Evolutionary conservation across 2,113 vertebrate genomes (phyloP), one percentile per base, ranked within the genome.

Genomic region (Sylvietta virens): DNA sequence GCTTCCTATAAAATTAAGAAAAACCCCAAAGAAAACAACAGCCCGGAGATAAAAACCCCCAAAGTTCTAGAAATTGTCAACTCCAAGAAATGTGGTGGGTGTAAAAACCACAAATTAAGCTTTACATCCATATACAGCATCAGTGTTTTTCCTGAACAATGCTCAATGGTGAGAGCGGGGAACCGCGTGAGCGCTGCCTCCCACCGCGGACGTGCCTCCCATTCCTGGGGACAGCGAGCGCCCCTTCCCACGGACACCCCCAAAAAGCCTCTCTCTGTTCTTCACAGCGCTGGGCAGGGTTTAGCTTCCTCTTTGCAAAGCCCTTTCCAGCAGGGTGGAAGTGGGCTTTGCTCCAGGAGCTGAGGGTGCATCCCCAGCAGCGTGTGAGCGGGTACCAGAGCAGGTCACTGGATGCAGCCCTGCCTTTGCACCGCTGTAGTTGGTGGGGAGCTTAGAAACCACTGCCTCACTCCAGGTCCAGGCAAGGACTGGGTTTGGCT

Each of bases 191-290:
- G 90, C 2, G 2, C 80, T 94, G 72, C 96, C 95, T 97, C 97
- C 97, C 92, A 98, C 97, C 24, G 35, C 2, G 1, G 80, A 85
- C 96, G 88, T 98, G 86, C 81, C 74, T 97, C 82, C 78, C 94
- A 96, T 97, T 97, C 97, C 94, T 58, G 11, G 28, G 73, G 18
- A 66, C 0, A 45, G 54, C 27, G 28, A 28, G 23, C 9, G 9
- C 15, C 88, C 94, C 94, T 96, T 88, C 94, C 89, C 90, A 95
- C 50, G 5, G 81, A 88, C 78, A 92, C 56, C 72, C 61, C 53
- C 9, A 24, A 31, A 81, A 88, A 97, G 85, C 78, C 58, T 58
- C 60, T 40, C 13, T 24, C 81, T 88, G 79, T 61, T 90, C 91
- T 67, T 26, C 4, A 22, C 9, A 15, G 84, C 81, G 65, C 31